Percentiles rank a stretch among this genome's conserved stretches.
These are phyloP conservation scores for Tetheella fluctuosa DNA, from an alignment of 2,888 invertebrate species.

Conservation along the genomic window DNA sequence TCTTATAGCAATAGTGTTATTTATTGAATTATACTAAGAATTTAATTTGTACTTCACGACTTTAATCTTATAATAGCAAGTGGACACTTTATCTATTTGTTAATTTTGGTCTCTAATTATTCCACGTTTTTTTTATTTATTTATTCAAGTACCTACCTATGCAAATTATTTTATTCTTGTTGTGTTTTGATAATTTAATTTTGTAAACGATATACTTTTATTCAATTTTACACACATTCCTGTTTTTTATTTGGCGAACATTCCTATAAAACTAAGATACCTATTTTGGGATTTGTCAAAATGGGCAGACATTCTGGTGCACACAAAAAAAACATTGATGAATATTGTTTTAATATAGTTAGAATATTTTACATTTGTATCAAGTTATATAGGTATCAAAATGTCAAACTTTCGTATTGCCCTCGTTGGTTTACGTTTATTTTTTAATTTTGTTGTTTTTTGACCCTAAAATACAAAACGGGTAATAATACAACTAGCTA, in stretches of 20 bases:
- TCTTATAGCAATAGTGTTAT: not conserved
- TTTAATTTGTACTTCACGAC: not conserved
- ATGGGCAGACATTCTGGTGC: not conserved
- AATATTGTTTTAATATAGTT: too few relatives aligned
- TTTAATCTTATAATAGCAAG: slow-evolving; percentile 19
- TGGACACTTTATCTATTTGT: slow-evolving; percentile 30
- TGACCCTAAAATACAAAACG: too few relatives aligned
- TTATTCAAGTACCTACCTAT: slow-evolving; percentile 14
- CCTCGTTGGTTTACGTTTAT: too few relatives aligned
- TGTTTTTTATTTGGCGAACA: slow-evolving; percentile 10
- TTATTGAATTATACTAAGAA: not conserved
- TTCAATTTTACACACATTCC: not conserved
- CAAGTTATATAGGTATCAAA: too few relatives aligned
- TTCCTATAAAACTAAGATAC: too few relatives aligned
- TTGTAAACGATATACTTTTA: slow-evolving; percentile 34
- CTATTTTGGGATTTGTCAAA: not conserved
- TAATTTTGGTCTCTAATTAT: slow-evolving; percentile 29
- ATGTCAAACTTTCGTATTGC: too few relatives aligned
- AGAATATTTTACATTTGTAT: too few relatives aligned
- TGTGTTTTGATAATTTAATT: slow-evolving; percentile 35
- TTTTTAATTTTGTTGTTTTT: too few relatives aligned
- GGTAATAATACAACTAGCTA: too few relatives aligned
- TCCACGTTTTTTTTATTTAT: slow-evolving; percentile 17
- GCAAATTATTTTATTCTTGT: slow-evolving; percentile 30
- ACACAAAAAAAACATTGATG: too few relatives aligned